Evolutionary conservation across 2,888 invertebrate genomes (phyloP).

Genomic region (Bellardia bayeri): DNA sequence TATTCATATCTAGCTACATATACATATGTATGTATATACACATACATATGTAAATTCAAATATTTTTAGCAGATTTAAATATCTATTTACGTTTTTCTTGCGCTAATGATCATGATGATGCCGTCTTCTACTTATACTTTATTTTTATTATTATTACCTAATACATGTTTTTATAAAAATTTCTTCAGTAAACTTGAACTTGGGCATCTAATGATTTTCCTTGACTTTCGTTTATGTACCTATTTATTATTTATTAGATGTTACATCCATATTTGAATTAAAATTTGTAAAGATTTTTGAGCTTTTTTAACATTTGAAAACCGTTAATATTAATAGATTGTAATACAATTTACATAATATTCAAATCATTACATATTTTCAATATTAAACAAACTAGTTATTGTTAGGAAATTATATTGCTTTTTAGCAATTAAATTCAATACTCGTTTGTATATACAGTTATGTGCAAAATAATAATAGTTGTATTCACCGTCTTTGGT

Average conservation of each 20-base stretch:
- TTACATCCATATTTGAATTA: not conserved
- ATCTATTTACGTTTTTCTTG: not conserved
- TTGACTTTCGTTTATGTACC: constrained; percentile 12
- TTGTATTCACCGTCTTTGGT: too few species aligned
- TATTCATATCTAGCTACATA: too few species aligned
- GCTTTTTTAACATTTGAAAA: not conserved
- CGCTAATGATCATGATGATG: constrained; percentile 6
- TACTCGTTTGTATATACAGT: too few species aligned
- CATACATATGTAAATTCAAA: not conserved
- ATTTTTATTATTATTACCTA: not conserved
- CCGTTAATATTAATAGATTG: not conserved
- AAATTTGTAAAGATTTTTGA: not conserved
- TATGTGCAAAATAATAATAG: too few species aligned
- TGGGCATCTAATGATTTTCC: constrained; percentile 26
- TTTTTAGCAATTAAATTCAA: too few species aligned
- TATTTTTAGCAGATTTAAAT: not conserved
- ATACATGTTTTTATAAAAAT: constrained; percentile 21
- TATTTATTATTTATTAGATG: constrained; percentile 4
- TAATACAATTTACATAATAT: not conserved
- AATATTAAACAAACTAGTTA: not conserved
- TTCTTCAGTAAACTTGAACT: constrained; percentile 38
- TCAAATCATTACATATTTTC: not conserved
- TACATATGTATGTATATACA: too few species aligned
- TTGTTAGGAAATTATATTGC: not conserved
- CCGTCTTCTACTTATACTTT: not conserved